phyloP scores from a whole-genome alignment of 2,113 vertebrate species.

The Dicaeum eximium region DNA sequence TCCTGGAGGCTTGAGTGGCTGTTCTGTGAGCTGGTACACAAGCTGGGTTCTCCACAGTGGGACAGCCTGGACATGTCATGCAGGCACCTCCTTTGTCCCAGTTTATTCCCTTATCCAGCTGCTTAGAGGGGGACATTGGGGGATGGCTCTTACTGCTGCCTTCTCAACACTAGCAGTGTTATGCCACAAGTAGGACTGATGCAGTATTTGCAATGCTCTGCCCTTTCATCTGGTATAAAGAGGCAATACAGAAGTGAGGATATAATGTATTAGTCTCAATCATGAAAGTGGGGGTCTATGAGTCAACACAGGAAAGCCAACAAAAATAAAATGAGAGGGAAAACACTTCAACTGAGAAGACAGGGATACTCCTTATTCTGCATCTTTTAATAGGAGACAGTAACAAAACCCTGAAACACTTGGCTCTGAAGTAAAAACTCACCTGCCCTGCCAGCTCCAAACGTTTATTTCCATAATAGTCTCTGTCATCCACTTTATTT shows the following conservation, averaged over 20 bases:
- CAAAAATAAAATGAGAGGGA: neutral
- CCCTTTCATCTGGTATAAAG: neutral
- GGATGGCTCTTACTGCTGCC: neutral
- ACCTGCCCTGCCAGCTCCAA: slow-evolving; percentile 97
- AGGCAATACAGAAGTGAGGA: neutral
- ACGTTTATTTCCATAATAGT: slow-evolving; percentile 98
- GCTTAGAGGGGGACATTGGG: neutral
- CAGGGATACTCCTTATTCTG: neutral
- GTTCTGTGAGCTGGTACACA: neutral
- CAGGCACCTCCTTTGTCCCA: neutral
- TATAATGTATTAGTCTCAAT: neutral
- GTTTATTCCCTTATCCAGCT: neutral
- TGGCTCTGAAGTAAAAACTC: neutral
- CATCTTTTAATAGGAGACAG: neutral
- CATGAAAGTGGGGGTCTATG: neutral
- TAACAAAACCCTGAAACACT: neutral
- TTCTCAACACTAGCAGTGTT: neutral
- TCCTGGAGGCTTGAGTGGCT: neutral
- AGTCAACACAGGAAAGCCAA: neutral
- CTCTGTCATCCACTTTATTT: slow-evolving; percentile 96
- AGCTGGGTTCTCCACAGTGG: neutral
- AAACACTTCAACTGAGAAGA: neutral
- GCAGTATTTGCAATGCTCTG: neutral
- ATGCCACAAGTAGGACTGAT: neutral
- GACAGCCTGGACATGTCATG: neutral